Base-by-base conservation (phyloP, 1,140 invertebrate species). In the Papilio aristodemus region DNA sequence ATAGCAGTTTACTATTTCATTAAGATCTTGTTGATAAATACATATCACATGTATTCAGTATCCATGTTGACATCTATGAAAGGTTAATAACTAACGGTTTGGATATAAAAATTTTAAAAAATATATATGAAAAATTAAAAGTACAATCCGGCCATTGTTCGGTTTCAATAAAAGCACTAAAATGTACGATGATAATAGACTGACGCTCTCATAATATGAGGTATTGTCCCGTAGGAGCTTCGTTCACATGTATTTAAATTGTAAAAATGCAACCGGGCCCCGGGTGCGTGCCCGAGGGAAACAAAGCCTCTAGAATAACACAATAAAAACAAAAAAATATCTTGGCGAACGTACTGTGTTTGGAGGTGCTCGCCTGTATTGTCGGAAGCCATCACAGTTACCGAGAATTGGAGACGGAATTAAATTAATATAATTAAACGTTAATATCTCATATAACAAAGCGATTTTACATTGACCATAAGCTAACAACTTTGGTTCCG, bases 241-340 rank as follows among this genome's bases (percentile, higher is more conserved):
- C 14, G 11, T 37, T 37, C 17, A 36, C 36, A 62, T 62, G 59
- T 62, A 38, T 62, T 62, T 62, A 38, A 62, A 62, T 62, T 62
- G 59, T 38, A 62, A 62, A 62, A 62, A 62, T 37, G 7, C 39
- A 14, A 17, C 43, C 7, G 6, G 27, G n/a, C n/a, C 27, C 27
- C 27, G 27, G 27, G 27, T 32, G 14, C 59, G 36, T 14, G 14
- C n/a, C 59, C n/a, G 59, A 19, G 36, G 36, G 59, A 37, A 62
- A 62, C 59, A 62, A 62, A 22, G 14, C 32, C 36, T 37, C 7
- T 4, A 14, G 14, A 62, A 62, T 62, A 62, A 62, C 4, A 62
- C 59, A 62, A 62, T 62, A 62, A 62, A 36, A 59, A 36, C n/a
- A 62, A 19, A 62, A 60, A 62, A 62, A 62, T 62, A 62, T 38